phyloP scores from a whole-genome alignment of 2,113 vertebrate species.

The Oxygymnocypris stewartii region DNA sequence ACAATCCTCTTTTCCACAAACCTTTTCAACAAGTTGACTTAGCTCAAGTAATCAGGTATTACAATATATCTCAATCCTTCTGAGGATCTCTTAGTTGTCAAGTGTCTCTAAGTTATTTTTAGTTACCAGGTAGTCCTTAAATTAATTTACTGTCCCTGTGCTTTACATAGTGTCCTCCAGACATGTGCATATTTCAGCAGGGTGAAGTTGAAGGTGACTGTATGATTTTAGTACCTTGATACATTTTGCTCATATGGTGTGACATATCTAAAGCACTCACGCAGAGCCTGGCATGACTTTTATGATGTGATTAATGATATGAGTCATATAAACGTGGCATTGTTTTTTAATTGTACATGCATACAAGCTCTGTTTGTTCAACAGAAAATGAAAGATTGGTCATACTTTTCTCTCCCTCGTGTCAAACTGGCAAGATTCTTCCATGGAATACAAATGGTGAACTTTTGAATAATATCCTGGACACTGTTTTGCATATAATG shows the following conservation, averaged over 20 bases:
- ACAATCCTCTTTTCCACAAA: conserved; percentile 19
- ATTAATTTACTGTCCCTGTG: conserved; percentile 37
- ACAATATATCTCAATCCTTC: neutral
- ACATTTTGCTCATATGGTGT: conserved; percentile 27
- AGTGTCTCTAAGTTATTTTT: conserved; percentile 6
- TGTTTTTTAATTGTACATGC: neutral
- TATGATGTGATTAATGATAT: conserved; percentile 24
- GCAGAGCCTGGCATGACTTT: conserved; percentile 12
- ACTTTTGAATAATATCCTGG: neutral
- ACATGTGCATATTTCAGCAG: conserved; percentile 45
- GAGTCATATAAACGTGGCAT: neutral
- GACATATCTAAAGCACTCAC: conserved; percentile 37
- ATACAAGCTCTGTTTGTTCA: neutral
- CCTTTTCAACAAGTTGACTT: conserved; percentile 16
- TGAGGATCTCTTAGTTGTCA: neutral
- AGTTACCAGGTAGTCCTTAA: conserved; percentile 15
- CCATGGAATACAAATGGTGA: neutral
- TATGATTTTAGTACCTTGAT: conserved; percentile 45
- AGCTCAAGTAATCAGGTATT: neutral
- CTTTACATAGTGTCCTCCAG: conserved; percentile 32
- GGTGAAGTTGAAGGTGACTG: conserved; percentile 42
- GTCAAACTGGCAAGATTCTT: neutral
- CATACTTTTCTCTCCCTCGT: neutral
- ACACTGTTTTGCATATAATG: neutral
- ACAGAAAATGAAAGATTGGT: neutral